A percentile compares a stretch with the other conserved stretches of the same genome.
Conservation (phyloP, 2,888 invertebrate genomes). For the Campoplex capitator region DNA sequence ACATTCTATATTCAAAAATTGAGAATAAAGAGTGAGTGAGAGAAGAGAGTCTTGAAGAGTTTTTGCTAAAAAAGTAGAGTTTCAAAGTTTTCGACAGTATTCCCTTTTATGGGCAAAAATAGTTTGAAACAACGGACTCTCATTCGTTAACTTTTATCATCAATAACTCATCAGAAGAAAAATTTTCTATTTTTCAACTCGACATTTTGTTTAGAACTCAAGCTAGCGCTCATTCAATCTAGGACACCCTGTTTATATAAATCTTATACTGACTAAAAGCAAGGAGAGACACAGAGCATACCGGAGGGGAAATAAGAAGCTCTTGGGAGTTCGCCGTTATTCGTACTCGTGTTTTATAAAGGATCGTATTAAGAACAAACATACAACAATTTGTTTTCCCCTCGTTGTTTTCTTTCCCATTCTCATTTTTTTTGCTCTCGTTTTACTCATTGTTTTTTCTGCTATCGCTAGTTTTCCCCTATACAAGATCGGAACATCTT, state of each 20-base stretch:
- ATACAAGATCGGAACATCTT: constrained; percentile 37
- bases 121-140: neutral
- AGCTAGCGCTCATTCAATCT: neutral
- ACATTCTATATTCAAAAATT: constrained; percentile 2
- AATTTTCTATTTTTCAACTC: neutral
- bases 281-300: neutral
- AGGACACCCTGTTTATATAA: neutral
- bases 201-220: neutral
- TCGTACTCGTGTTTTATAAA: constrained; percentile 70
- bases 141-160: neutral
- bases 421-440: neutral
- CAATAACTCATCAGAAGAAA: neutral
- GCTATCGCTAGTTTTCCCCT: constrained; percentile 1
- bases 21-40: neutral
- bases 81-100: neutral
- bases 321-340: constrained; percentile 43
- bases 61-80: neutral
- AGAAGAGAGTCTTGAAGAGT: neutral
- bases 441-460: constrained; percentile 20
- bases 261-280: neutral
- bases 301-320: constrained; percentile 36
- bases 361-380: constrained; percentile 70
- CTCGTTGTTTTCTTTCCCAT: constrained; percentile 10
- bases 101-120: neutral
- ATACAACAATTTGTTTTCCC: constrained; percentile 65